phyloP scores from a whole-genome alignment of 1,140 invertebrate species.

The Zaprionus tsacasi region DNA sequence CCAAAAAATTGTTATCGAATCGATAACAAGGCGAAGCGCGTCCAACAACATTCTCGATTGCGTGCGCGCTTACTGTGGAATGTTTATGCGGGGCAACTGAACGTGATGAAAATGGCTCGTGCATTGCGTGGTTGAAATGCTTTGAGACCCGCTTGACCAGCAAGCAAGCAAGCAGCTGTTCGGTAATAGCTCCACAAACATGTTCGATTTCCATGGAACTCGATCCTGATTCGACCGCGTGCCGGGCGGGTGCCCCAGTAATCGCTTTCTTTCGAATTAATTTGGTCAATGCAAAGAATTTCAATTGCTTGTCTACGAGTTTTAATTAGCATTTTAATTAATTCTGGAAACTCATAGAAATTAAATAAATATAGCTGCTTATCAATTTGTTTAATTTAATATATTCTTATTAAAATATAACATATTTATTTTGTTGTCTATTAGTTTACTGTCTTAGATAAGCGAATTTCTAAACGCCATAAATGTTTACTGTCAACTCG shows the following conservation, averaged over 20 bases:
- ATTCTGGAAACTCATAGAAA: too few relatives aligned
- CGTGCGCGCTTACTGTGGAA: not conserved
- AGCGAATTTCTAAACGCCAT: not conserved
- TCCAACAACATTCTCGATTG: constrained; percentile 3
- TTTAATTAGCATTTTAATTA: too few relatives aligned
- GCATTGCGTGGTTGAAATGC: not conserved
- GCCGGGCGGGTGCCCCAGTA: not conserved
- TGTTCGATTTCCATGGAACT: constrained; percentile 1
- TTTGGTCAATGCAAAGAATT: not conserved
- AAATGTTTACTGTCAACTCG: not conserved
- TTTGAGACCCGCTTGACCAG: not conserved
- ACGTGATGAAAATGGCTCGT: not conserved
- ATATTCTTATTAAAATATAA: too few relatives aligned
- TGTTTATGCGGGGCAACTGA: constrained; percentile 1
- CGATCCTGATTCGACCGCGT: not conserved
- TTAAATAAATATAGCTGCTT: too few relatives aligned
- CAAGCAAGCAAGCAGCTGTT: not conserved
- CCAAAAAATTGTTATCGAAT: constrained; percentile 5
- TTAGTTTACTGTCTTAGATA: too few relatives aligned
- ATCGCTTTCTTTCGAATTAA: constrained; percentile 6
- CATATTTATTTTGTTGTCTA: too few relatives aligned
- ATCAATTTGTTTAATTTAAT: too few relatives aligned
- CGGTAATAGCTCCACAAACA: not conserved
- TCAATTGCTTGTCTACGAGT: not conserved
- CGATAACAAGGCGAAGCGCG: not conserved